phyloP scores from a whole-genome alignment of 2,797 vertebrate genomes.

The Pitangus sulphuratus region DNA sequence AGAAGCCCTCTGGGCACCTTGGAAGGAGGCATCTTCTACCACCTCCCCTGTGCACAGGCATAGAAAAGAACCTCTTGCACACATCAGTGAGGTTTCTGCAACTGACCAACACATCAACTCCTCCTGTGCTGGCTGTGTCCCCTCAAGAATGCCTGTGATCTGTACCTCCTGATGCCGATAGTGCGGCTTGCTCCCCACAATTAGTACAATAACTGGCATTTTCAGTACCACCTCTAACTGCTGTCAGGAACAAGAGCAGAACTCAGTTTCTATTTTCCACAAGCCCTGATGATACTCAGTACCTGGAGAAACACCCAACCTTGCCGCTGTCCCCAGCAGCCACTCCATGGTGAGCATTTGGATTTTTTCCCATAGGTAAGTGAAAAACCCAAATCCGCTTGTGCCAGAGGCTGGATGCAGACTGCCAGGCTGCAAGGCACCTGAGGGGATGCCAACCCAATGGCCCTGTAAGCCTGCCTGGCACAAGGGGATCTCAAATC shows the following conservation, averaged over 20 bases:
- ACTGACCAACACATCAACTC: not conserved
- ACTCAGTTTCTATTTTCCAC: not conserved
- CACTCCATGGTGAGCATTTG: not conserved
- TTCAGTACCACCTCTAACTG: not conserved
- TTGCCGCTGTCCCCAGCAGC: not conserved
- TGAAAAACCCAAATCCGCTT: not conserved
- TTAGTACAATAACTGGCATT: not conserved
- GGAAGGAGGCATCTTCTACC: not conserved
- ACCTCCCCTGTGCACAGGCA: not conserved
- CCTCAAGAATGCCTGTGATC: accelerated
- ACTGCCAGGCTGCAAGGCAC: not conserved
- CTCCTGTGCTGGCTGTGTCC: accelerated
- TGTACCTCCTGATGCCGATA: not conserved
- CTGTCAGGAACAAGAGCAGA: not conserved
- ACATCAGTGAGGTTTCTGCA: not conserved
- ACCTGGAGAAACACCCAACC: not conserved
- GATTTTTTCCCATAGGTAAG: not conserved
- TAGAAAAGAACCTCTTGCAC: not conserved
- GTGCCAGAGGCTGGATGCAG: not conserved
- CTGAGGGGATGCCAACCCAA: not conserved
- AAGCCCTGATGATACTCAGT: not conserved
- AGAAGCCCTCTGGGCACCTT: not conserved
- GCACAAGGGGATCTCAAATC: not conserved
- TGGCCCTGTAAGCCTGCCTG: not conserved
- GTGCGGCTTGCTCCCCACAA: not conserved